Evolutionary conservation across 2,113 vertebrate genomes (phyloP), one percentile per base, ranked within the genome.

Genomic region (Leptosomus discolor): DNA sequence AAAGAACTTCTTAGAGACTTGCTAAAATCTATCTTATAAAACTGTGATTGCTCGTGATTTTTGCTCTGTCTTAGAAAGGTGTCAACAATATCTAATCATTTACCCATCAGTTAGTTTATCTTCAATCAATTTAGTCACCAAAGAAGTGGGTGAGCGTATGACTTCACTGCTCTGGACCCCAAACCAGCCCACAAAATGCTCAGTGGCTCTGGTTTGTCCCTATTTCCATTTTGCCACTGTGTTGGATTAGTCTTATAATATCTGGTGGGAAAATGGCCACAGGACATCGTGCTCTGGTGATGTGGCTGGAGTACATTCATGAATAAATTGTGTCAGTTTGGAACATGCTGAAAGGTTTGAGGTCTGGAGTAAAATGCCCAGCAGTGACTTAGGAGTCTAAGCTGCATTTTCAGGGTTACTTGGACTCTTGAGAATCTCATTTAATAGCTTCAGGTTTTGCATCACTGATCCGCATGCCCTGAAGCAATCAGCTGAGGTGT

Each of bases 251-350:
- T 22, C 43, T 36, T 14, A 5, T 5, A 20, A 5, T 27, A 29
- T 73, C 54, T 63, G 41, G 22, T 58, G 50, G 54, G 18, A 36
- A 48, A 53, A 19, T 20, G 43, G 19, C 41, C 32, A 19, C 43
- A 46, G 50, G 27, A n/a, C 32, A 21, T 32, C 48, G 1, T 18
- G 27, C 13, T 26, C 27, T 0, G 0, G 22, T 21, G 56, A 37
- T 27, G 18, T 60, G 46, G 46, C 15, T 32, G 6, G 15, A n/a
- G 50, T 45, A n/a, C 20, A 6, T 39, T 45, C 17, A 6, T 34
- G 27, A n/a, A 36, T 36, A 36, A 67, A 84, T 48, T 36, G 27
- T 41, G 29, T n/a, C 17, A 4, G 13, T 46, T 15, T 46, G 58
- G 43, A 27, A 32, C 12, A 18, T 18, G 34, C 56, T 83, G 57